Evolutionary conservation across 2,888 invertebrate genomes (phyloP).

Genomic region (Lymantria dispar): DNA sequence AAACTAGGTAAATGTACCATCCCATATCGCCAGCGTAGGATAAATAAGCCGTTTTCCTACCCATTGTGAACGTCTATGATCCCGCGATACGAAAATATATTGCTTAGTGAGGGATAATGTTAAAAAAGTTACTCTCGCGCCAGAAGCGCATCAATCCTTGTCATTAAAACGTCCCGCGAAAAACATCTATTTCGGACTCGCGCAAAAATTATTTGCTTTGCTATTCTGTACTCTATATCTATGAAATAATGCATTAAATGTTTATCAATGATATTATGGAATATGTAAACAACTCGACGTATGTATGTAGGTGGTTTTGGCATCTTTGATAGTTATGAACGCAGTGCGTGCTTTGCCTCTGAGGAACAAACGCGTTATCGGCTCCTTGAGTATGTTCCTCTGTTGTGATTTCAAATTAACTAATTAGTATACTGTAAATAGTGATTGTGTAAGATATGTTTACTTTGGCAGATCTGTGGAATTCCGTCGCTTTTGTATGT

Average conservation of each 20-base stretch:
- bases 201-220: conserved; percentile 3
- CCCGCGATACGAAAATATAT: too few species aligned
- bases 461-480: conserved; percentile 36
- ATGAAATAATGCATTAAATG: conserved; percentile 13
- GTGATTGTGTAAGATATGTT: conserved; percentile 28
- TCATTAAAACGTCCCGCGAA: conserved; percentile 12
- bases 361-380: conserved; percentile 14
- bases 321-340: conserved; percentile 17
- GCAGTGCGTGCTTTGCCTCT: conserved; percentile 25
- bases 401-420: conserved; percentile 15
- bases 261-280: conserved; percentile 23
- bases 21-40: too few species aligned
- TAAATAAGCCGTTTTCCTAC: too few species aligned
- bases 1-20: too few species aligned
- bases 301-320: conserved; percentile 24
- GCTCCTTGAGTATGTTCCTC: conserved; percentile 3
- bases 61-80: too few species aligned
- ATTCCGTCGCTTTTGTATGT: conserved; percentile 38
- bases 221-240: conserved; percentile 25
- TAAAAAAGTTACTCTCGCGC: conserved; percentile 2
- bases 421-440: background rate
- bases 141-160: conserved; percentile 24
- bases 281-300: conserved; percentile 24
- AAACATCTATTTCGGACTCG: conserved; percentile 11
- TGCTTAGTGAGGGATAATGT: too few species aligned